Conservation (phyloP, 2,888 invertebrate species). For the Sinhomidia bicolor region DNA sequence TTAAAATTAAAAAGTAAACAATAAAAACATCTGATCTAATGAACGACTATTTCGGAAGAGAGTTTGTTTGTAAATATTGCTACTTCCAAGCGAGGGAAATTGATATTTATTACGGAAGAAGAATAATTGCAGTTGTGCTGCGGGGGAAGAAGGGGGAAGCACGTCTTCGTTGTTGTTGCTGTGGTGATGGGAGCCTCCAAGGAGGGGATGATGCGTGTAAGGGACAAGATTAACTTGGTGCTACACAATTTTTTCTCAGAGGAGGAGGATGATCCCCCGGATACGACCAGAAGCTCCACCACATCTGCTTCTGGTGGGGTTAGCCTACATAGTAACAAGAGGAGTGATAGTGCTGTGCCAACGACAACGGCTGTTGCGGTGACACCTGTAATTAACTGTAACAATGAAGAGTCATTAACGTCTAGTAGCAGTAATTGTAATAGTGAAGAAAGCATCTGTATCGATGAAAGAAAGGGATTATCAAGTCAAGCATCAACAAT, state of each 20-base stretch:
- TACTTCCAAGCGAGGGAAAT: too few relatives aligned
- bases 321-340: background rate
- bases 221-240: slow-evolving; percentile 51
- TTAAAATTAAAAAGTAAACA: too few relatives aligned
- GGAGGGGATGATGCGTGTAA: slow-evolving; percentile 52
- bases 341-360: background rate
- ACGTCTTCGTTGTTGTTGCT: background rate
- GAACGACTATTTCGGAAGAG: too few relatives aligned
- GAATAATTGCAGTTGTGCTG: too few relatives aligned
- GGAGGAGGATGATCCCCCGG: slow-evolving; percentile 36
- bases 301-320: too few relatives aligned
- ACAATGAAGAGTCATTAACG: background rate
- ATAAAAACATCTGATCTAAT: too few relatives aligned
- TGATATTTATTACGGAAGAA: too few relatives aligned
- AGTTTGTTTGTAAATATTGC: too few relatives aligned
- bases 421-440: background rate
- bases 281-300: too few relatives aligned
- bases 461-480: background rate
- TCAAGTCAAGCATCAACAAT: background rate
- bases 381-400: background rate
- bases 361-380: background rate
- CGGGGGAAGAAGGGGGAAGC: too few relatives aligned
- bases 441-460: background rate
- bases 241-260: background rate
- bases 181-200: slow-evolving; percentile 53